A percentile compares a stretch with the other conserved stretches of the same genome.
These are phyloP conservation scores for Danio aesculapii DNA, from an alignment of 2,797 vertebrate species.

Conservation along the genomic window DNA sequence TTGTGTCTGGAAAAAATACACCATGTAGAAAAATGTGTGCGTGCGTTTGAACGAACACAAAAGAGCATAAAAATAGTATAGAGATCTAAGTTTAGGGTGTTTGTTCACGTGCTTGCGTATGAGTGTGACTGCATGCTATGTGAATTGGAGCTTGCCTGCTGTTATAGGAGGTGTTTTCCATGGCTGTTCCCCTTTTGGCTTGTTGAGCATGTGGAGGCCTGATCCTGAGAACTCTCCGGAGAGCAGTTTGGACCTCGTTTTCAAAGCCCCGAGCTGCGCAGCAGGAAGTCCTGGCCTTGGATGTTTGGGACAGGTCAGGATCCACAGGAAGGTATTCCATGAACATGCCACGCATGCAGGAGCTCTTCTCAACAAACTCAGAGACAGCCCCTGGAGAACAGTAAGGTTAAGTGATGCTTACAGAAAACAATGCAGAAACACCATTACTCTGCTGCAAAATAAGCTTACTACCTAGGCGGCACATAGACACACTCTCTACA, in stretches of 20 bases:
- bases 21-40: conserved; percentile 22
- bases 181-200: conserved; percentile 69
- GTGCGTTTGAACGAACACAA: conserved; percentile 18
- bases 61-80: conserved; percentile 18
- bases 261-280: conserved; percentile 75
- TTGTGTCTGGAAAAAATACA: conserved; percentile 23
- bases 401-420: conserved; percentile 26
- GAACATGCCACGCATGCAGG: conserved; percentile 74
- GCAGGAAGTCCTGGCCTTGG: conserved; percentile 79
- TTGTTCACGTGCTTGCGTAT: conserved; percentile 18
- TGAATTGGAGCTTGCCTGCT: conserved; percentile 63
- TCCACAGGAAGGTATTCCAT: conserved; percentile 78
- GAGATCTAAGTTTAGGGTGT: conserved; percentile 33
- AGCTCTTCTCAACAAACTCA: conserved; percentile 42
- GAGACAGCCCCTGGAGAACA: conserved; percentile 15
- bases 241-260: conserved; percentile 70
- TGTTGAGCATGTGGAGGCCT: conserved; percentile 63
- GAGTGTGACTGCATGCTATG: conserved; percentile 31
- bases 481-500: neutral
- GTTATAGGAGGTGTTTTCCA: conserved; percentile 73
- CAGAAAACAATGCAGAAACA: conserved; percentile 20
- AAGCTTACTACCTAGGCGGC: neutral
- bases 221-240: conserved; percentile 73
- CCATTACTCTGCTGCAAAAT: neutral
- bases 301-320: conserved; percentile 75